These are phyloP conservation scores for Gnathonemus longibarbis DNA, from an alignment of 2,113 vertebrate genomes.

Conservation along the genomic window DNA sequence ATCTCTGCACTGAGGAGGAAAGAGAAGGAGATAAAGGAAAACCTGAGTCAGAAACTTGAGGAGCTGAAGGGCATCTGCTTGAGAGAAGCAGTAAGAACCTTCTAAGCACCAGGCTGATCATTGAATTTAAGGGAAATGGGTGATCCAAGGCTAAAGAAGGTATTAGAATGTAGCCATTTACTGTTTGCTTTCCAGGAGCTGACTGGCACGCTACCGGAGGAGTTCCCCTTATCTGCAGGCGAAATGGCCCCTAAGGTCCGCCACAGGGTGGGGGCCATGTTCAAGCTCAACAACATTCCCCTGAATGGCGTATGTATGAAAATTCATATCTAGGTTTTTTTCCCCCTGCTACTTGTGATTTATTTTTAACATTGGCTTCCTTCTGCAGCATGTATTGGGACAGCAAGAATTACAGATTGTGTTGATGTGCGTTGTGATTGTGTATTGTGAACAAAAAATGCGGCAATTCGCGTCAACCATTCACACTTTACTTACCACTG, in stretches of 20 bases:
- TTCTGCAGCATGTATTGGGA: not conserved
- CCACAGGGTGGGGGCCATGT: slow-evolving; percentile 78
- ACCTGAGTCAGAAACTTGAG: slow-evolving; percentile 79
- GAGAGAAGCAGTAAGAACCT: slow-evolving; percentile 81
- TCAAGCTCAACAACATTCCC: slow-evolving; percentile 85
- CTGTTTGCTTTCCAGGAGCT: slow-evolving; percentile 68
- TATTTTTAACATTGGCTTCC: not conserved
- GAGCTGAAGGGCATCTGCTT: slow-evolving; percentile 91
- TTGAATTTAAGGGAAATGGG: not conserved
- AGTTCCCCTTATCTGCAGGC: slow-evolving; percentile 79
- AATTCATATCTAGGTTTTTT: not conserved
- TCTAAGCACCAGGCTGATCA: not conserved
- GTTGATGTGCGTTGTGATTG: not conserved
- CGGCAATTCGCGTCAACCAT: not conserved
- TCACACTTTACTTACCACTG: not conserved
- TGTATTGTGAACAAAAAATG: not conserved
- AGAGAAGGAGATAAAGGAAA: slow-evolving; percentile 81
- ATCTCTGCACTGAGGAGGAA: slow-evolving; percentile 83
- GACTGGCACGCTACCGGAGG: slow-evolving; percentile 85
- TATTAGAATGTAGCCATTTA: not conserved
- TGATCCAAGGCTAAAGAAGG: not conserved
- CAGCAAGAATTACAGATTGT: not conserved
- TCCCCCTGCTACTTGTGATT: not conserved
- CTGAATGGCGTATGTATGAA: slow-evolving; percentile 73
- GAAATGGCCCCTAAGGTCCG: slow-evolving; percentile 83